Base-by-base conservation (phyloP, 2,888 invertebrate genomes). In the Caenorhabditis wallacei region DNA sequence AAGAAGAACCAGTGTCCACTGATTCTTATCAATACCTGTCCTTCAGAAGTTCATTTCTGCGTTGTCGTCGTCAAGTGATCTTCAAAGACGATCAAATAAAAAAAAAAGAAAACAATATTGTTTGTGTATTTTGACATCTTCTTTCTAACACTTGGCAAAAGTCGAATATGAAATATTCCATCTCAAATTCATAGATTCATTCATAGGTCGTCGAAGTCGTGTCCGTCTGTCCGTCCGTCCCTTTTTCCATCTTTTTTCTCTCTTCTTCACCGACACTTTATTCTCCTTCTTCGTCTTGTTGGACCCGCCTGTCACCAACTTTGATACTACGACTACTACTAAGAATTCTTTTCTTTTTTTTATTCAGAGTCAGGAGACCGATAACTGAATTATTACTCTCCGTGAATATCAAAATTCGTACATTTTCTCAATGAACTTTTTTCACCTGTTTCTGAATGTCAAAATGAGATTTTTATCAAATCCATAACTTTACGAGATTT, bases 131-230 rank as follows among this genome's bases (percentile, higher is more conserved):
- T 11, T 59, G 22, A 26, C 56, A n/a, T 30, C 37, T 43, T 30
- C n/a, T 37, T 64, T 59, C 59, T 48, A 48, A 53, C 24, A n/a
- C 20, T 35, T 22, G 59, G 53, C 51, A 35, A 54, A 26, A 74
- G 56, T 51, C 76, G 57, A n/a, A 74, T 74, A 76, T 81, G 81
- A 76, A 81, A 71, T 81, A 81, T 81, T 81, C 75, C 56, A 81
- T 81, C 70, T 69, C 35, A 81, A 75, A 81, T 81, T 81, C 81
- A 81, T 81, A 75, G 81, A 81, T 80, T 80, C 75, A 76, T 82
- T 76, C 81, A 81, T 81, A 64, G 61, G 48, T 70, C 68, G 75
- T 61, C 71, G 48, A 64, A 59, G 75, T 61, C 71, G 61, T 61
- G 59, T 61, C 61, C 61, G 37, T 56, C 74, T 35, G 54, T 63